Conservation (phyloP, 2,888 invertebrate species). For the Trichogramma dendrolimi region DNA sequence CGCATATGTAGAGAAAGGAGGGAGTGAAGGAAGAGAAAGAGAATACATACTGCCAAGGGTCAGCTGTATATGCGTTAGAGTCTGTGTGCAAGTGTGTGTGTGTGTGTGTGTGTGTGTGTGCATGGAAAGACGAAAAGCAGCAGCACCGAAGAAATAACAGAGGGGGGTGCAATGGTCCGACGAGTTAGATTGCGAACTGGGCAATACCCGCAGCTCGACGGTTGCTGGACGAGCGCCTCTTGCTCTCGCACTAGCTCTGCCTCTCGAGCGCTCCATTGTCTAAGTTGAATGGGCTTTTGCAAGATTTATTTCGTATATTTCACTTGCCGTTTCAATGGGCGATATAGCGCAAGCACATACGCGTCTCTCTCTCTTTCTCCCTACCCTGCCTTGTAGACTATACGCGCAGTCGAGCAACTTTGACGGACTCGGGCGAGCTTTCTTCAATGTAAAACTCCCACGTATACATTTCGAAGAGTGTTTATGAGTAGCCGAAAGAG, state of each 20-base stretch:
- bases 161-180: slow-evolving; percentile 14
- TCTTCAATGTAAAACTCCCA: slow-evolving; percentile 17
- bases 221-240: not conserved
- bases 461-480: too few species aligned
- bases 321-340: slow-evolving; percentile 52
- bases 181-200: slow-evolving; percentile 6
- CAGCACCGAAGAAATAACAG: not conserved
- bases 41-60: too few species aligned
- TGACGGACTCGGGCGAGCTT: slow-evolving; percentile 25
- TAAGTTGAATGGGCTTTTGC: slow-evolving; percentile 51
- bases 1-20: not conserved
- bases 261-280: slow-evolving; percentile 49
- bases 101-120: too few species aligned
- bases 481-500: too few species aligned
- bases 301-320: slow-evolving; percentile 54
- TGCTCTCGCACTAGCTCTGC: slow-evolving; percentile 12
- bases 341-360: slow-evolving; percentile 46
- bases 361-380: slow-evolving; percentile 31
- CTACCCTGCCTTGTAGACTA: too few species aligned
- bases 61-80: too few species aligned
- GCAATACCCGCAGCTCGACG: slow-evolving; percentile 16
- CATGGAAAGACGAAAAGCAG: too few species aligned
- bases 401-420: slow-evolving; percentile 30
- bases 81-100: too few species aligned
- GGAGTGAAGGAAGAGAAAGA: slow-evolving; percentile 23